phyloP scores from a whole-genome alignment of 2,888 invertebrate species.

The Apeira syringaria region DNA sequence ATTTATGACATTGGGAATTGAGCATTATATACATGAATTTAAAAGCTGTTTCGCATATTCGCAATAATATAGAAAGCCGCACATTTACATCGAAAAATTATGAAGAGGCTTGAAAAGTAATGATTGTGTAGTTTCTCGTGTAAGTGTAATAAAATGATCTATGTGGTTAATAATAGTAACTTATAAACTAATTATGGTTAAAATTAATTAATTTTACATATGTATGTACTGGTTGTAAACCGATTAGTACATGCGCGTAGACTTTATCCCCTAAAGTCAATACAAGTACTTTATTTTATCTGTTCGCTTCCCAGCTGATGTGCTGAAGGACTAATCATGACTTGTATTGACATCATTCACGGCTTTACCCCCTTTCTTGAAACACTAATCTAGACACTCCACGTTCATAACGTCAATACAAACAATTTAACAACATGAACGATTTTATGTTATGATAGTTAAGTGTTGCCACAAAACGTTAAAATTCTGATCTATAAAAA shows the following conservation, averaged over 20 bases:
- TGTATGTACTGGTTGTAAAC: constrained; percentile 56
- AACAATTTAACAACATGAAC: constrained; percentile 21
- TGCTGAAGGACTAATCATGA: constrained; percentile 22
- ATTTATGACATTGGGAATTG: constrained; percentile 40
- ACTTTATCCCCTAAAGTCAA: constrained; percentile 80
- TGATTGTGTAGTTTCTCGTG: constrained; percentile 29
- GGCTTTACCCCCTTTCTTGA: constrained; percentile 40
- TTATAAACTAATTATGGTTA: constrained; percentile 68
- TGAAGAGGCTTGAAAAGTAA: constrained; percentile 8
- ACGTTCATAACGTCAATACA: constrained; percentile 42
- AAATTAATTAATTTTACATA: constrained; percentile 63
- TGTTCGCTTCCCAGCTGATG: constrained; percentile 42
- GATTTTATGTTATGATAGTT: no score
- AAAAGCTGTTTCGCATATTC: constrained; percentile 57
- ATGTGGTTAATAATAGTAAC: constrained; percentile 52
- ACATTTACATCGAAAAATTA: constrained; percentile 49
- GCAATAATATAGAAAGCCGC: constrained; percentile 61
- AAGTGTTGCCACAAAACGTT: no score
- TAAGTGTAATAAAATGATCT: constrained; percentile 35
- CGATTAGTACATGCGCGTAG: constrained; percentile 72
- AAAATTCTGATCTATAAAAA: no score
- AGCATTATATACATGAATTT: constrained; percentile 60
- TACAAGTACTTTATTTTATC: constrained; percentile 69
- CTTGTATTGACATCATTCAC: constrained; percentile 42
- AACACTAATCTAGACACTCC: constrained; percentile 43